Percentiles rank a stretch among this genome's conserved stretches.
Evolutionary conservation across 2,113 vertebrate species (phyloP).

Genomic region (Tychaedon coryphoeus): DNA sequence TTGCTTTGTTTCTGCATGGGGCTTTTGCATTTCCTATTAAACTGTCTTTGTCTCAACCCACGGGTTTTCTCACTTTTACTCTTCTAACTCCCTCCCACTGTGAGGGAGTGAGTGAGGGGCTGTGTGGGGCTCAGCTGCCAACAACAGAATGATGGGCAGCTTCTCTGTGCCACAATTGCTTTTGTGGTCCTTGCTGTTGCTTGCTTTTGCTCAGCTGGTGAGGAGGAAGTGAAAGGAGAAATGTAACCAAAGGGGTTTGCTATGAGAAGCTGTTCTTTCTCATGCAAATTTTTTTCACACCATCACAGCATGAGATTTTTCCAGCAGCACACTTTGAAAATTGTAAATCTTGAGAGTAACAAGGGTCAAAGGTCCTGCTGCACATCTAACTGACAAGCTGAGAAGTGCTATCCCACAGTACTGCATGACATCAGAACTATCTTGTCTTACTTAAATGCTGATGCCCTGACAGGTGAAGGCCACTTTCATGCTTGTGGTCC

Average conservation of each 20-base stretch:
- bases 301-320: not conserved
- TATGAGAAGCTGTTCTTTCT: not conserved
- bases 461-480: not conserved
- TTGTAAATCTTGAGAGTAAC: not conserved
- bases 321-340: not conserved
- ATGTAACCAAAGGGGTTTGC: not conserved
- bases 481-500: not conserved
- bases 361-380: not conserved
- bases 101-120: not conserved
- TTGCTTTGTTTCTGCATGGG: not conserved
- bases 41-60: not conserved
- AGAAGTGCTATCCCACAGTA: not conserved
- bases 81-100: not conserved
- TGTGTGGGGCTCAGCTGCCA: not conserved
- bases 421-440: not conserved
- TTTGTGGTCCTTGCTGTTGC: not conserved
- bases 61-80: not conserved
- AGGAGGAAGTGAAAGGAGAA: conserved; percentile 9
- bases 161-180: not conserved
- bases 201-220: not conserved
- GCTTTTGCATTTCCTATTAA: not conserved
- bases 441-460: not conserved
- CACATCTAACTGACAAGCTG: not conserved
- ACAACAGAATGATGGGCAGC: not conserved
- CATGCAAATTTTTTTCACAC: not conserved